phyloP scores from a whole-genome alignment of 2,797 vertebrate genomes.

The Mionectes olivaceus region DNA sequence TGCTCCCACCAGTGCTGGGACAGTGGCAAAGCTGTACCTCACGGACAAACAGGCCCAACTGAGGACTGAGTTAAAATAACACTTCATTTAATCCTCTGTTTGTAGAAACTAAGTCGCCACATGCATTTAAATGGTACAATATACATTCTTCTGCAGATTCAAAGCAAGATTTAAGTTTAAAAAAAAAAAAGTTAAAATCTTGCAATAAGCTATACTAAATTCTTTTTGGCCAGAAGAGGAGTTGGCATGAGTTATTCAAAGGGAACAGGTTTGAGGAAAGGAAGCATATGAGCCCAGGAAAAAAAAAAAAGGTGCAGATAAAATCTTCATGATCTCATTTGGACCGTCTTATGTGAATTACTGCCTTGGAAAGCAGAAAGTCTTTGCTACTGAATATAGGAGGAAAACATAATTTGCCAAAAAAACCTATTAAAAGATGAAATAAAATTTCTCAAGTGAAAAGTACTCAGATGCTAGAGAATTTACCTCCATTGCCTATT shows the following conservation, averaged over 20 bases:
- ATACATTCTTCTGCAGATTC: neutral
- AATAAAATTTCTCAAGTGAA: neutral
- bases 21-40: neutral
- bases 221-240: conserved; percentile 4
- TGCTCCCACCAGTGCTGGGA: neutral
- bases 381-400: conserved; percentile 6
- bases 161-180: neutral
- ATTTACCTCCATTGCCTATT: neutral
- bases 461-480: neutral
- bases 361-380: neutral
- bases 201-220: neutral
- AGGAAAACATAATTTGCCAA: neutral
- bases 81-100: neutral
- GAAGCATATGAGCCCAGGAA: neutral
- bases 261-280: conserved; percentile 4
- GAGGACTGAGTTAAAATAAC: neutral
- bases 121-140: neutral
- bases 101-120: neutral
- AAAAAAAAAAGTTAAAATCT: neutral
- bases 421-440: neutral
- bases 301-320: neutral
- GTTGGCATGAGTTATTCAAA: neutral
- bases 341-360: neutral
- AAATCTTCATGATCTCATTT: conserved; percentile 33
- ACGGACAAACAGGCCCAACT: neutral